Percentiles rank a stretch among this genome's conserved stretches.
These are phyloP conservation scores for Sardina pilchardus DNA, from an alignment of 2,113 vertebrate genomes.

Conservation along the genomic window DNA sequence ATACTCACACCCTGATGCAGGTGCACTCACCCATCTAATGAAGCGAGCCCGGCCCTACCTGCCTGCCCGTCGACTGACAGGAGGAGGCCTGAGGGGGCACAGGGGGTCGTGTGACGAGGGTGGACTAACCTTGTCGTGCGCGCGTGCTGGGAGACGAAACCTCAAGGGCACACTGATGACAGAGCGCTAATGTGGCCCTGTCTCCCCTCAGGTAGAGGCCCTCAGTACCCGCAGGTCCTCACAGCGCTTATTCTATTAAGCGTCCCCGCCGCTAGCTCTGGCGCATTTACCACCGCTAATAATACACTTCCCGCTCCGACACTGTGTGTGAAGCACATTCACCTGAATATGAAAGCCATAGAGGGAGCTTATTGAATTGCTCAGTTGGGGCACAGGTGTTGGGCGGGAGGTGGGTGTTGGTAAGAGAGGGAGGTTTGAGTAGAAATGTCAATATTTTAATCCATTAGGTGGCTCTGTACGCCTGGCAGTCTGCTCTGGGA, in stretches of 20 bases:
- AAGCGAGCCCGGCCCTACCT: too few relatives aligned
- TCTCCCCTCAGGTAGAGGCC: neutral
- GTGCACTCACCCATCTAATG: too few relatives aligned
- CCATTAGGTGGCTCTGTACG: neutral
- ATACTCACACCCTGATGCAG: too few relatives aligned
- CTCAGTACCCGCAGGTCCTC: neutral
- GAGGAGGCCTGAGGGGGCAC: too few relatives aligned
- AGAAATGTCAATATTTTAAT: conserved; percentile 23
- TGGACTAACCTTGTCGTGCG: neutral
- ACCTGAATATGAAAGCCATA: neutral
- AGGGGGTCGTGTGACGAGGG: neutral
- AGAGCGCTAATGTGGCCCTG: neutral
- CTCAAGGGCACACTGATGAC: neutral
- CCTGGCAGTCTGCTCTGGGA: neutral
- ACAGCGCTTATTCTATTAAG: neutral
- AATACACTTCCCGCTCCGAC: neutral
- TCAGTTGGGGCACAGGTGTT: neutral
- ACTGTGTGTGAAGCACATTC: neutral
- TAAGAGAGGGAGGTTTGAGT: neutral
- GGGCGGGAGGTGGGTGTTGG: neutral
- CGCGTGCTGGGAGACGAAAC: neutral
- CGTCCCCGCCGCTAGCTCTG: neutral
- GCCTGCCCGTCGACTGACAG: too few relatives aligned
- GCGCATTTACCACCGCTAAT: neutral
- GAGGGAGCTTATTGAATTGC: neutral